These are phyloP conservation scores for Lycaon pictus DNA, from an alignment of 2,113 vertebrate species.

Conservation along the genomic window DNA sequence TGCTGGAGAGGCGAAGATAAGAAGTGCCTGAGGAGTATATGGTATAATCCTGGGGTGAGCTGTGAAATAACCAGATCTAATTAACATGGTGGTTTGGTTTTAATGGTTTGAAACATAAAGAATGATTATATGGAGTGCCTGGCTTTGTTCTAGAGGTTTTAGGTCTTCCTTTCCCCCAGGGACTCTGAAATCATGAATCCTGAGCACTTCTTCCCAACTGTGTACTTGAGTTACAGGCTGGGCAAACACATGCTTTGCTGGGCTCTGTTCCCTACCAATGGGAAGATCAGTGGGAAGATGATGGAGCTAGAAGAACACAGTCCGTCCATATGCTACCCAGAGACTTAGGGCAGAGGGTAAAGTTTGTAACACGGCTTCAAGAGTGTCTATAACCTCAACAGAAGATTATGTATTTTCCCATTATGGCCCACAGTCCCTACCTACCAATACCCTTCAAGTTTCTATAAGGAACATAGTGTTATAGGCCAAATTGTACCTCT, in stretches of 20 bases:
- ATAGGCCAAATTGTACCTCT: not conserved
- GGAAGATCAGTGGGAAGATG: not conserved
- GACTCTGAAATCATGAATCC: not conserved
- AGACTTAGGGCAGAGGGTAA: not conserved
- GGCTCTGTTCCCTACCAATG: not conserved
- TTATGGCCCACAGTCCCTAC: rapidly evolving
- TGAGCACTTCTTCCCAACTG: not conserved
- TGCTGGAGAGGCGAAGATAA: not conserved
- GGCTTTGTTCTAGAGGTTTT: not conserved
- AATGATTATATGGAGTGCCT: not conserved
- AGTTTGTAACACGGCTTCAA: not conserved
- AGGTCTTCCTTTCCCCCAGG: not conserved
- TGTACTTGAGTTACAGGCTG: not conserved
- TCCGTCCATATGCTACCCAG: not conserved
- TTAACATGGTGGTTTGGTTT: rapidly evolving
- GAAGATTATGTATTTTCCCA: not conserved
- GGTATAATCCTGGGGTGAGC: not conserved
- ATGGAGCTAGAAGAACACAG: rapidly evolving
- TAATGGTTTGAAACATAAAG: not conserved
- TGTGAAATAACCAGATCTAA: not conserved
- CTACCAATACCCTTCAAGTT: not conserved
- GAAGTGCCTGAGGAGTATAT: rapidly evolving
- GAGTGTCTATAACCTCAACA: not conserved
- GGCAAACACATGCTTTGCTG: rapidly evolving
- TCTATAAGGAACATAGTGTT: not conserved